phyloP scores from a whole-genome alignment of 2,797 vertebrate species.

The Pseudochromis fuscus region DNA sequence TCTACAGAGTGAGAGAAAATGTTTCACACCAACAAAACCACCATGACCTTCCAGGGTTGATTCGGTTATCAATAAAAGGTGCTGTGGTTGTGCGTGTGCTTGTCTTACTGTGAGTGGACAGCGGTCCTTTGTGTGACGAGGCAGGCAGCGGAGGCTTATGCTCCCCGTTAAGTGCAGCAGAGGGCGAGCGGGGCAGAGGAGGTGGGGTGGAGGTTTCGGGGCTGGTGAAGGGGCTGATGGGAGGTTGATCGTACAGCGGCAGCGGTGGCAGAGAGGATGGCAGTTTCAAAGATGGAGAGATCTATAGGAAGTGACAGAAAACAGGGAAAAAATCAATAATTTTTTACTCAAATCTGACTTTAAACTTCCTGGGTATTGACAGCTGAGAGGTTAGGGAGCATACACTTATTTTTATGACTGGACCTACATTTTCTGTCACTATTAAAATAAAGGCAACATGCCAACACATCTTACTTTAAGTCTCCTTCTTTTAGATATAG shows the following conservation, averaged over 20 bases:
- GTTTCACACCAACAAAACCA: conserved; percentile 12
- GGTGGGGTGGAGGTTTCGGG: conserved; percentile 90
- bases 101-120: conserved; percentile 81
- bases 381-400: too few species aligned
- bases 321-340: conserved; percentile 21
- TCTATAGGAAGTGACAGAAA: conserved; percentile 70
- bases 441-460: too few species aligned
- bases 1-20: conserved; percentile 79
- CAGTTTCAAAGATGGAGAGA: conserved; percentile 89
- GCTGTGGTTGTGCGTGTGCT: not conserved
- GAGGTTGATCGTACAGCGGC: conserved; percentile 94
- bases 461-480: not conserved
- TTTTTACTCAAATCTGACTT: not conserved
- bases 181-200: conserved; percentile 92
- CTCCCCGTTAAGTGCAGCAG: conserved; percentile 89
- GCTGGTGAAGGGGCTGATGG: conserved; percentile 91
- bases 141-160: conserved; percentile 80
- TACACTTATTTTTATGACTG: too few species aligned
- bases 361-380: not conserved
- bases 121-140: conserved; percentile 74
- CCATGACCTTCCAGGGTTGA: conserved; percentile 3
- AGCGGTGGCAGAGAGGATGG: conserved; percentile 90
- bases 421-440: too few species aligned
- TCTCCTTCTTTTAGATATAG: not conserved
- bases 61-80: not conserved